Evolutionary conservation across 2,797 vertebrate species (phyloP), one percentile per base, ranked within the genome.

Genomic region (Podarcis siculus): DNA sequence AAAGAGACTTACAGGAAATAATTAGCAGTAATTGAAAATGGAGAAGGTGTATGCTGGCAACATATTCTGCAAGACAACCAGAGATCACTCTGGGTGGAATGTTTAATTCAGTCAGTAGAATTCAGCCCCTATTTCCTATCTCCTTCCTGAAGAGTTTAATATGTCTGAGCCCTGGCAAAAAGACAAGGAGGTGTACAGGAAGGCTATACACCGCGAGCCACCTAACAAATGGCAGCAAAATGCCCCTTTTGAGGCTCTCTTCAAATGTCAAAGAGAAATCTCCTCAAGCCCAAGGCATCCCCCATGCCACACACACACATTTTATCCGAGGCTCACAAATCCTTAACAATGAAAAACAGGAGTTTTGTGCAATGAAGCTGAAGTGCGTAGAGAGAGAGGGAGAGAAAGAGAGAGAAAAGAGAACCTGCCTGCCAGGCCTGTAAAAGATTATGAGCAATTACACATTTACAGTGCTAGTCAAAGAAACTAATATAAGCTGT

Each of bases 401-500:
- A 4, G 35, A 15, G 61, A 35, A 15, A 32, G 35, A 25, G 32
- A 81, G 87, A 82, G 87, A 90, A 90, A 30, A 79, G 77, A 90
- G 80, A 90, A 89, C 13, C 83, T 90, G 87, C 73, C 81, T 80
- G 67, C 2, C 55, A 82, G 32, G 58, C 78, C 72, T 86, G 86
- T 67, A 23, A 32, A 45, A 88, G 9, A 92, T 94, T 91, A 93
- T 88, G 87, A 94, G 82, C 76, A 89, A 96, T 92, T 88, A 93
- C 85, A 89, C 71, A 85, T 89, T 94, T 95, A 90, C 82, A 80
- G 87, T 58, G 30, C 23, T 90, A 87, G 89, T 89, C 87, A 94
- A 95, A 93, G 89, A 85, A 93, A 93, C 89, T 85, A 93, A 93
- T 95, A 90, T 89, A 95, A 91, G 90, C 92, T 64, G 0, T 55